Evolutionary conservation across 2,113 vertebrate genomes (phyloP).

Genomic region (Melanerpes formicivorus): DNA sequence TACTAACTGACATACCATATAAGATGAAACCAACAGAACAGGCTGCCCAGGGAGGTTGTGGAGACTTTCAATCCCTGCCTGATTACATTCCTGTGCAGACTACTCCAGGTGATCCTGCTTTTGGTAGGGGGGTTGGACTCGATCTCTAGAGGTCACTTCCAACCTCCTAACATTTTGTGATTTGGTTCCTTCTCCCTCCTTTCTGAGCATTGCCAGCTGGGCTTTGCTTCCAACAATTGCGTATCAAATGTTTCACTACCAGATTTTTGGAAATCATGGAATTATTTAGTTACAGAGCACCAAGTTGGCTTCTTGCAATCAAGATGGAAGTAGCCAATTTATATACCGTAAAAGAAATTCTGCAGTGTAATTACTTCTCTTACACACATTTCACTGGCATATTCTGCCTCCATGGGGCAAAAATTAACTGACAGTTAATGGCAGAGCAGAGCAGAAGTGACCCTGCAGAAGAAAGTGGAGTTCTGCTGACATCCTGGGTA

Average conservation of each 20-base stretch:
- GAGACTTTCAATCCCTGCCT: too few species aligned
- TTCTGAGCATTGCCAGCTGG: background rate
- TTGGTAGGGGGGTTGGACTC: background rate
- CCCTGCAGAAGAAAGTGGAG: background rate
- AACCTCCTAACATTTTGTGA: too few species aligned
- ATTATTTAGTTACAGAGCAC: background rate
- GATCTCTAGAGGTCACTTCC: too few species aligned
- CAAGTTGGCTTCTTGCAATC: background rate
- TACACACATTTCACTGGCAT: background rate
- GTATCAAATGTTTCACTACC: background rate
- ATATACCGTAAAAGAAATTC: background rate
- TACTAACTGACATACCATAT: background rate
- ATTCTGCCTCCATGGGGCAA: background rate
- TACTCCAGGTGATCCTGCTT: too few species aligned
- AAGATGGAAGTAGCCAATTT: background rate
- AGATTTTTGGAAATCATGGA: background rate
- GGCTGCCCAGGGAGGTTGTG: too few species aligned
- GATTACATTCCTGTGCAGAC: too few species aligned
- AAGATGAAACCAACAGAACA: background rate
- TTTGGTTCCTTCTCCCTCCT: background rate
- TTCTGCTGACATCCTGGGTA: background rate
- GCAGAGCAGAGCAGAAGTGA: background rate
- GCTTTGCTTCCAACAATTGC: background rate
- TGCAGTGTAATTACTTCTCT: background rate
- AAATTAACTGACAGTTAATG: background rate